phyloP scores from a whole-genome alignment of 53 echinoderm and acorn worm species.

The Stichopus horrens region DNA sequence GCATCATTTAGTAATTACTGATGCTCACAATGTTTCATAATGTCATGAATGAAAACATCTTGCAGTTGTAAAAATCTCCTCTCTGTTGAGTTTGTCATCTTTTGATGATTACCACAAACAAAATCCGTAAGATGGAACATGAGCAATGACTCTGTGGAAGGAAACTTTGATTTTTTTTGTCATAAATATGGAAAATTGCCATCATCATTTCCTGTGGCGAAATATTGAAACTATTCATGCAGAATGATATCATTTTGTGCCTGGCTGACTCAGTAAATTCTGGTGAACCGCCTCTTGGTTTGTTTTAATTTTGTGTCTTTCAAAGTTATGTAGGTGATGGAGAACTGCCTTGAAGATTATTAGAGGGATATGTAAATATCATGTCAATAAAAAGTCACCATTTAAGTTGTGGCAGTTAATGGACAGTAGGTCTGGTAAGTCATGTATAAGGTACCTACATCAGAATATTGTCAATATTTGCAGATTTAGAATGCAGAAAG shows the following conservation, averaged over 20 bases:
- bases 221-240: background rate
- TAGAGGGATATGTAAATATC: background rate
- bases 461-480: background rate
- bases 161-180: too few species aligned
- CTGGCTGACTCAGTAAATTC: background rate
- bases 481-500: background rate
- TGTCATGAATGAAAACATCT: too few species aligned
- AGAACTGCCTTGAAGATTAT: background rate
- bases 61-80: too few species aligned
- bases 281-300: too few species aligned
- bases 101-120: too few species aligned
- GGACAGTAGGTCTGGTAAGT: background rate
- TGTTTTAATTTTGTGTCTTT: too few species aligned
- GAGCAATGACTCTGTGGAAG: too few species aligned
- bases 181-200: background rate
- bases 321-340: background rate
- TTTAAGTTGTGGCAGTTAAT: background rate
- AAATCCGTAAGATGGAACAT: too few species aligned
- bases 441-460: background rate
- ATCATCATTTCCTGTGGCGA: conserved; percentile 12
- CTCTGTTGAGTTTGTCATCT: too few species aligned
- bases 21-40: too few species aligned
- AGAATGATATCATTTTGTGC: conserved; percentile 17
- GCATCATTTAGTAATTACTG: too few species aligned
- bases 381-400: background rate